Conservation (phyloP, 2,113 vertebrate genomes). For the Rutilus rutilus region DNA sequence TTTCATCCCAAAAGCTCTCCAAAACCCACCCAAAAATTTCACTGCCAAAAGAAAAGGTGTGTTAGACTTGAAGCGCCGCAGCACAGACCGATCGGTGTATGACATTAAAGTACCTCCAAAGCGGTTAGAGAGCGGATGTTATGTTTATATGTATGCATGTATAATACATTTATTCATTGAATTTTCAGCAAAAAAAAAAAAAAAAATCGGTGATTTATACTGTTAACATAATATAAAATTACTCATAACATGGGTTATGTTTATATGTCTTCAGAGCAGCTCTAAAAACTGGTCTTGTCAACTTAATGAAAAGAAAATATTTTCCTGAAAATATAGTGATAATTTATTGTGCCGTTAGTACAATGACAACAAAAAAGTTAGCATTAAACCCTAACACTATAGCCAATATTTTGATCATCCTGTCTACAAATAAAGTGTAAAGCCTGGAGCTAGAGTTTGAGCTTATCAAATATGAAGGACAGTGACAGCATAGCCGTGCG, state of each 20-base stretch:
- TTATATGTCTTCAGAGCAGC: too few species aligned
- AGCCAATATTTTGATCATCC: background rate
- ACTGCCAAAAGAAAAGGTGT: too few species aligned
- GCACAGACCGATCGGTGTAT: too few species aligned
- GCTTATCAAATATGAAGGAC: slow-evolving; percentile 35
- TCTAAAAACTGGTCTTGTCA: too few species aligned
- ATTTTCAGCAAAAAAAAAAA: background rate
- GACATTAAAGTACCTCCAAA: too few species aligned
- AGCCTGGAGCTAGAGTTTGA: slow-evolving; percentile 9
- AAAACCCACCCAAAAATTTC: too few species aligned
- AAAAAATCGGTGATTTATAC: background rate
- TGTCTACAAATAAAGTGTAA: background rate
- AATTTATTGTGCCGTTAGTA: too few species aligned
- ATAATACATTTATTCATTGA: background rate
- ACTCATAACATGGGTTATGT: background rate
- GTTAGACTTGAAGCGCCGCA: too few species aligned
- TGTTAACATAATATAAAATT: background rate
- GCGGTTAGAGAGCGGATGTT: too few species aligned
- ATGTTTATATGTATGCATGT: background rate
- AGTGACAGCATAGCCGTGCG: background rate
- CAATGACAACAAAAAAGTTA: background rate
- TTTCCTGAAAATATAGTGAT: too few species aligned
- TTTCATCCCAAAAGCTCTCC: too few species aligned
- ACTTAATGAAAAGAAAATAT: too few species aligned
- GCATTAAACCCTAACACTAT: background rate